Evolutionary conservation across 2,113 vertebrate species (phyloP), one percentile per base, ranked within the genome.

Genomic region (Pycnonotus jocosus): DNA sequence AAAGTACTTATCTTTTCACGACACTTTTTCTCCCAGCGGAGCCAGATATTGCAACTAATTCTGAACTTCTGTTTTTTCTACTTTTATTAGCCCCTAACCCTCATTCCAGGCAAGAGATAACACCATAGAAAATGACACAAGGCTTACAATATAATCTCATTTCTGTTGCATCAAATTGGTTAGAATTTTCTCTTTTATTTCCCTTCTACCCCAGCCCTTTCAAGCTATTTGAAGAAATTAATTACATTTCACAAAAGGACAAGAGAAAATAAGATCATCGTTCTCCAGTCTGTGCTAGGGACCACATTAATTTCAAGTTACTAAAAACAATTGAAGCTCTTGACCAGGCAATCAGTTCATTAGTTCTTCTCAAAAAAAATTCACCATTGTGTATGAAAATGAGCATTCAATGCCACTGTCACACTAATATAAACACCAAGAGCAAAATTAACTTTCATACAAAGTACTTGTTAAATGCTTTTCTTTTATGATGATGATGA

Each of bases 241-340:
- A 93, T 88, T 92, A 76, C 51, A 79, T 79, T 95, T 91, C 44
- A 69, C 25, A 72, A 62, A 87, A 90, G 33, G 28, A 64, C 23
- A 89, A 70, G 19, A 79, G 33, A 91, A 96, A 95, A 78, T 45
- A 73, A 73, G 35, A 86, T 65, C 30, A 31, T 57, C 57, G 24
- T 74, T 94, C 68, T 92, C 33, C 50, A 62, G 27, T 27, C 62
- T 86, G 27, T 70, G 22, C 47, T 84, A 68, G 66, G 57, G 54
- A 88, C n/a, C 22, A 72, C 30, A 44, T 86, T 65, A 83, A 90
- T 94, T 95, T 81, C 68, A 78, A 90, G 48, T 85, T 91, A 91
- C 91, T 66, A 48, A 83, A 88, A 93, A 89, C n/a, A 91, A 90
- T 4, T 88, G 33, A 89, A 80, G 28, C 40, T 77, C 68, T 90